Base-by-base conservation (phyloP, 2,888 invertebrate species). In the Pollenia griseotomentosa region DNA sequence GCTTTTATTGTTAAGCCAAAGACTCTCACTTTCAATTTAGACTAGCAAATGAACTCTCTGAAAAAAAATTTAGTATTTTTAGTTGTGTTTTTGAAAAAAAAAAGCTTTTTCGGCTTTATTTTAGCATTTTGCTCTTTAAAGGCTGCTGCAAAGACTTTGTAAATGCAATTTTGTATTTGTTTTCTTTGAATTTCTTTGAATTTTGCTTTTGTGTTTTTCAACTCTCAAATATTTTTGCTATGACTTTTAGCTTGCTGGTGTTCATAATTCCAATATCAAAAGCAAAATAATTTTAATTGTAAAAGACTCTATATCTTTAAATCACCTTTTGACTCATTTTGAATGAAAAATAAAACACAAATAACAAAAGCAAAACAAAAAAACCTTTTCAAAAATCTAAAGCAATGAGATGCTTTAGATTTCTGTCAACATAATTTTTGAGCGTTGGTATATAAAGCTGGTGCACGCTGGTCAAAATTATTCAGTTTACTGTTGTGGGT, bases 401-500 rank as follows among this genome's bases (percentile, higher is more conserved):
- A 70, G 63, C 73, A 78, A 12, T 79, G 87, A 87, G 87, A 87
- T 87, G 87, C 86, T 78, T 87, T 83, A 87, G 87, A 87, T 88
- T 84, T 77, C 86, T 88, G 85, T 78, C 78, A 87, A 51, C 68
- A 73, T 40, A 9, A 23, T 66, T 77, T 87, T 83, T 81, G 85
- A 88, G 88, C 88, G 77, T 79, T 88, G 88, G 91, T 93, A 93
- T 93, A 93, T 87, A 93, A 93, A 93, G 93, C 93, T 91, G 88
- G 92, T 88, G 90, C 89, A 89, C 90, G 90, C 90, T 90, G 89
- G 90, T 90, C 91, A 89, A 92, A 93, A 92, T 91, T 92, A 93
- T 93, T 93, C 93, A 93, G 93, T 93, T 92, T 90, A 87, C 92
- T 91, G 90, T 92, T 92, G 92, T 92, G 93, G 93, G 91, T 92